Conservation (phyloP, 2,113 vertebrate species). For the Ceratotherium simum region DNA sequence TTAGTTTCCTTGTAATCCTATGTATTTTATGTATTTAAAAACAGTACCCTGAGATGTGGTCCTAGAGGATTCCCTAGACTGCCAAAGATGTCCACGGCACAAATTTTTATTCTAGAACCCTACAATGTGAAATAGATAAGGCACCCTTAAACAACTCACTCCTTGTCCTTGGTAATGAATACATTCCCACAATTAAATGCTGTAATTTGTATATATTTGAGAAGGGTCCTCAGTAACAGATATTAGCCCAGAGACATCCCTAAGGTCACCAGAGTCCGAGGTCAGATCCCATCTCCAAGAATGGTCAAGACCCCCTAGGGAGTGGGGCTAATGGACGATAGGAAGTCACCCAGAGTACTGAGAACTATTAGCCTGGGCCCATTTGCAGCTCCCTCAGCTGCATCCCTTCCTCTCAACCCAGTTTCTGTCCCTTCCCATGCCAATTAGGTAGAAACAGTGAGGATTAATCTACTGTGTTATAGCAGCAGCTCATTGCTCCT, state of each 20-base stretch:
- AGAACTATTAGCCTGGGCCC: no score
- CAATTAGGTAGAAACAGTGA: slow-evolving; percentile 1
- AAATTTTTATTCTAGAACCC: background rate
- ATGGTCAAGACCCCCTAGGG: background rate
- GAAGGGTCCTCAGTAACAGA: background rate
- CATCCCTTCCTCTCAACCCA: background rate
- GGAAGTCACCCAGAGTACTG: background rate
- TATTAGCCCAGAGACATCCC: background rate
- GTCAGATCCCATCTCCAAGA: background rate
- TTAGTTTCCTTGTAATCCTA: background rate
- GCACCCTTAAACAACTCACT: background rate
- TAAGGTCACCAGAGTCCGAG: background rate
- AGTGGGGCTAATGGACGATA: background rate
- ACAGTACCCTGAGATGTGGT: background rate
- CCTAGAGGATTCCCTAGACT: background rate
- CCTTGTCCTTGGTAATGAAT: background rate
- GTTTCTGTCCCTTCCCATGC: background rate
- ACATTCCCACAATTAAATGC: background rate
- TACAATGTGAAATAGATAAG: background rate
- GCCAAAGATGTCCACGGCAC: background rate
- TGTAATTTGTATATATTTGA: background rate
- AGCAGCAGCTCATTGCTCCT: slow-evolving; percentile 60
- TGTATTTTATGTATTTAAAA: background rate
- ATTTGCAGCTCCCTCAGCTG: background rate
- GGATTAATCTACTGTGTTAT: slow-evolving; percentile 31